Conservation (phyloP, 2,797 vertebrate genomes). For the Chaetodon trifasciatus region DNA sequence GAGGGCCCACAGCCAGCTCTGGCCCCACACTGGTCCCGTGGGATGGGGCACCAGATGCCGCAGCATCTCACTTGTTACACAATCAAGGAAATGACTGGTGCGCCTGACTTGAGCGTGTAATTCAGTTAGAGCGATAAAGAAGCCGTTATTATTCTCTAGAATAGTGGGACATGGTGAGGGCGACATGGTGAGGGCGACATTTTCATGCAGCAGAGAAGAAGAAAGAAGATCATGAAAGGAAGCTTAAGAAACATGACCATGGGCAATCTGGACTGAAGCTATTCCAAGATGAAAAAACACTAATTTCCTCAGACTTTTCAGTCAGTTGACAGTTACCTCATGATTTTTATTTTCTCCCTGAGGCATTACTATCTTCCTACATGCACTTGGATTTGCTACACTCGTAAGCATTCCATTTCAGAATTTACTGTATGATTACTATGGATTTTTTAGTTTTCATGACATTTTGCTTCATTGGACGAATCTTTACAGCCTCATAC, state of each 20-base stretch:
- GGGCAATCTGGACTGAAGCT: slow-evolving; percentile 35
- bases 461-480: slow-evolving; percentile 9
- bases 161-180: slow-evolving; percentile 17
- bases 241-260: slow-evolving; percentile 22
- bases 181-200: slow-evolving; percentile 14
- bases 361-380: background rate
- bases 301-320: background rate
- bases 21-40: slow-evolving; percentile 47
- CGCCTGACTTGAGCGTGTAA: slow-evolving; percentile 62
- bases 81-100: slow-evolving; percentile 66
- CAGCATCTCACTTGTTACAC: slow-evolving; percentile 71
- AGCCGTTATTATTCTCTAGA: slow-evolving; percentile 40
- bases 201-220: slow-evolving; percentile 40
- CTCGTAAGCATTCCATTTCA: slow-evolving; percentile 14
- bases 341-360: background rate
- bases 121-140: slow-evolving; percentile 69
- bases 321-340: background rate
- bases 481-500: slow-evolving; percentile 45
- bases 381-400: background rate
- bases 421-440: slow-evolving; percentile 35
- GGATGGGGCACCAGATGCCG: slow-evolving; percentile 63
- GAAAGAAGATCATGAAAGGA: slow-evolving; percentile 22
- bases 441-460: slow-evolving; percentile 42
- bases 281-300: background rate
- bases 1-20: slow-evolving; percentile 48